Evolutionary conservation across 2,797 vertebrate genomes (phyloP), one percentile per base, ranked within the genome.

Genomic region (Hypotaenidia okinawae): DNA sequence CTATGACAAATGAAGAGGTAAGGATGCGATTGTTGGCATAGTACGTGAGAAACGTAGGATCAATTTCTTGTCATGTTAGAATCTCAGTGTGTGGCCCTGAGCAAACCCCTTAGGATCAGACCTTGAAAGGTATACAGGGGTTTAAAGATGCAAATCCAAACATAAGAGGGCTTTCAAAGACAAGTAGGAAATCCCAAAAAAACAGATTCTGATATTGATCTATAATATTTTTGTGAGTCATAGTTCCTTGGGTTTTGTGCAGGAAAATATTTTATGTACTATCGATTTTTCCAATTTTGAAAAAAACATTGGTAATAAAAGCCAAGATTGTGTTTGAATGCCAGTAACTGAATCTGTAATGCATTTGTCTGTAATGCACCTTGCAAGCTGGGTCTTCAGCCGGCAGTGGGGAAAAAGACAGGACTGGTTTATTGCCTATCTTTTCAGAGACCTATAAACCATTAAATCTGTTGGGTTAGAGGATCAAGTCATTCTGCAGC

Each of bases 1-100:
- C 57, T 59, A 7, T 93, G 86, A 95, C 37, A 93, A 96, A 97
- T 90, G 75, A 94, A 83, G 75, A 93, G 81, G 88, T 70, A 85
- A 87, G 49, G 70, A 94, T 78, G 67, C 1, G 1, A 76, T 43
- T 90, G 52, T 66, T 96, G 80, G 52, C 41, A 69, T 5, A 57
- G 61, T 8, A 52, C 0, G 0, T 5, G 13, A 96, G 88, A 94
- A 89, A 87, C 0, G 1, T 2, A 0, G 63, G 41, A 95, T 83
- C 84, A n/a, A 52, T 87, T 96, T 87, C 78, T 84, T 23, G 24
- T 70, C 49, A 3, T 5, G 6, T 43, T 76, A 88, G 61, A 0
- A 0, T 57, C 77, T 87, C 43, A 57, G 39, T 87, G 93, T 83
- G 81, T 54, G 49, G 88, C 84, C 90, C 75, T 85, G 41, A 63